Percentiles rank a stretch among this genome's conserved stretches.
phyloP scores from a whole-genome alignment of 1,140 invertebrate genomes.

The Sinonovacula constricta region DNA sequence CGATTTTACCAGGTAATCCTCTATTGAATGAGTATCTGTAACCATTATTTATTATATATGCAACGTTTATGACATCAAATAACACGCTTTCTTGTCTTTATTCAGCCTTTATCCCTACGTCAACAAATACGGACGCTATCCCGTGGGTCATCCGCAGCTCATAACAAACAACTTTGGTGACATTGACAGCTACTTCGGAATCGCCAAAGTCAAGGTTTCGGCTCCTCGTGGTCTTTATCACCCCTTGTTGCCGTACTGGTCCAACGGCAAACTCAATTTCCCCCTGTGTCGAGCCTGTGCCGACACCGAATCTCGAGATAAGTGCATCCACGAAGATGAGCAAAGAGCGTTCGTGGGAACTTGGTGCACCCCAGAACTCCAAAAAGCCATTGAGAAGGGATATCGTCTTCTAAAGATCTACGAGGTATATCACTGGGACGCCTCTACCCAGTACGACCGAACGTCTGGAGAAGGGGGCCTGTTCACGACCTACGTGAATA shows the following conservation, averaged over 20 bases:
- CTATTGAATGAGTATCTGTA: too few species aligned
- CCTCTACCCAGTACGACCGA: conserved; percentile 35
- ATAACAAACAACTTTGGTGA: conserved; percentile 58
- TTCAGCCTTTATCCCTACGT: conserved; percentile 70
- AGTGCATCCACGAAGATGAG: neutral
- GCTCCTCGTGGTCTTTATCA: too few species aligned
- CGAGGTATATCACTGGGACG: neutral
- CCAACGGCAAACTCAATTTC: conserved; percentile 24
- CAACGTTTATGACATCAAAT: too few species aligned
- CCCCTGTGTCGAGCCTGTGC: conserved; percentile 6
- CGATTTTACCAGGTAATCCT: too few species aligned
- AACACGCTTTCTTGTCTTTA: too few species aligned
- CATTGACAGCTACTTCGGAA: conserved; percentile 51
- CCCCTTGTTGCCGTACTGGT: conserved; percentile 10
- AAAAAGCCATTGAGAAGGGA: neutral
- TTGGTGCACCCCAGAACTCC: conserved; percentile 1
- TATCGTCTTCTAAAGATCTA: neutral
- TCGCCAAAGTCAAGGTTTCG: too few species aligned
- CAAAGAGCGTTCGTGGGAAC: neutral
- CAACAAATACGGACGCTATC: too few species aligned
- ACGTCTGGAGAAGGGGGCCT: neutral
- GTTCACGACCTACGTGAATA: conserved; percentile 50
- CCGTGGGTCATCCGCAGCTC: too few species aligned
- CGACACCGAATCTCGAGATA: neutral
- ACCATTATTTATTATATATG: too few species aligned